Percentiles rank a stretch among this genome's conserved stretches.
Evolutionary conservation across 1,140 invertebrate genomes (phyloP).

Genomic region (Uloborus diversus): DNA sequence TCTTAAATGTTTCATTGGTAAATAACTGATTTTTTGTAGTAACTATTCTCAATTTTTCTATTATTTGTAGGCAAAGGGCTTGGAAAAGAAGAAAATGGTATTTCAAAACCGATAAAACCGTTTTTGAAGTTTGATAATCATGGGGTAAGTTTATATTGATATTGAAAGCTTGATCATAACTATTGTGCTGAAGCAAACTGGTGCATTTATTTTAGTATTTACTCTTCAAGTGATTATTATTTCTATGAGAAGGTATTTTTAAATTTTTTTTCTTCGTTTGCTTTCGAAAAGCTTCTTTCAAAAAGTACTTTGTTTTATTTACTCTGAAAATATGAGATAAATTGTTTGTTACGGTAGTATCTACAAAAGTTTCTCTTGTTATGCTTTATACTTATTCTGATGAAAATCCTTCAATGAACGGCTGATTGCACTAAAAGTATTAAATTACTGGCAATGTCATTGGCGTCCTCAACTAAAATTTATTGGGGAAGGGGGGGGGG

Average conservation of each 20-base stretch:
- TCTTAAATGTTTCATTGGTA: background rate
- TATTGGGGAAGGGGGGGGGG: too few relatives aligned
- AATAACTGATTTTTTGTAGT: background rate
- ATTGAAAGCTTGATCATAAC: background rate
- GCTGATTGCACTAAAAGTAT: too few relatives aligned
- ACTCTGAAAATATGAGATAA: too few relatives aligned
- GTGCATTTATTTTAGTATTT: background rate
- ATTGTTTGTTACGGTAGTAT: too few relatives aligned
- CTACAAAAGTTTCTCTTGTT: too few relatives aligned
- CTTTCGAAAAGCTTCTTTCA: background rate
- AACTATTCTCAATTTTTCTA: background rate
- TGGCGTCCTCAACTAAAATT: too few relatives aligned
- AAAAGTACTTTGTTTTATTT: background rate
- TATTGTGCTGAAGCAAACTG: background rate
- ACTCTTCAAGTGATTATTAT: background rate
- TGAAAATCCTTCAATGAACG: too few relatives aligned
- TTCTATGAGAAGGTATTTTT: background rate
- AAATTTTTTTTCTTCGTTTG: background rate
- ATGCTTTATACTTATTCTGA: too few relatives aligned
- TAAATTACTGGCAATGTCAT: too few relatives aligned
- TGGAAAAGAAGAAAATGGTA: slow-evolving; percentile 38
- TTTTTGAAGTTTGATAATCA: slow-evolving; percentile 6
- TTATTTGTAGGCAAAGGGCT: slow-evolving; percentile 23
- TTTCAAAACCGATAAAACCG: slow-evolving; percentile 7
- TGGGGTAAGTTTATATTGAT: background rate